These are phyloP conservation scores for Drosophila nebulosa DNA, from an alignment of 1,140 invertebrate genomes.

Conservation along the genomic window DNA sequence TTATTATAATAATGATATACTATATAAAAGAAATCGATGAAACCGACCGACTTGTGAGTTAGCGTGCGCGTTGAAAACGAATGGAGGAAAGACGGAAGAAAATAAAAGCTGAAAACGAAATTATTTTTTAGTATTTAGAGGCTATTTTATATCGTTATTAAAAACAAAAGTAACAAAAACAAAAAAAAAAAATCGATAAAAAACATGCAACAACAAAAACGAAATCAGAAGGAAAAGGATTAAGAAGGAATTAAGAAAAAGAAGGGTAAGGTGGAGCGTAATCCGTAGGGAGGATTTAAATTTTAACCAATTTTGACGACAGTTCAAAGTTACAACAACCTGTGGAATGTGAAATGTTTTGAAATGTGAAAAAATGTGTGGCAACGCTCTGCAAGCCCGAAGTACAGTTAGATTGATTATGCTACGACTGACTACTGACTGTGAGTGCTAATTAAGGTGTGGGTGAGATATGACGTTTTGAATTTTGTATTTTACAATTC, in stretches of 20 bases:
- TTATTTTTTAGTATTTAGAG: slow-evolving; percentile 80
- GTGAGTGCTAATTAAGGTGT: neutral
- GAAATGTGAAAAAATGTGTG: neutral
- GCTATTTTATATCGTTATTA: slow-evolving; percentile 79
- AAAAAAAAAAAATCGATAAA: slow-evolving; percentile 13
- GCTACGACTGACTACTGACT: neutral
- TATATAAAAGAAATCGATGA: slow-evolving; percentile 10
- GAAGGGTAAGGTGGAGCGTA: neutral
- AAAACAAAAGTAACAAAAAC: slow-evolving; percentile 37
- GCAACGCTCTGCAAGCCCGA: neutral
- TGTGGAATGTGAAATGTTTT: neutral
- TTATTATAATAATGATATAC: slow-evolving; percentile 6
- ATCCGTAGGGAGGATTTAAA: neutral
- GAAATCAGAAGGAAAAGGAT: slow-evolving; percentile 6
- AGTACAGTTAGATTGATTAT: neutral
- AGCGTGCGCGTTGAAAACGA: slow-evolving; percentile 74
- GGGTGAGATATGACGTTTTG: neutral
- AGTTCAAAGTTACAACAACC: no score
- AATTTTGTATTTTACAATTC: neutral
- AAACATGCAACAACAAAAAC: slow-evolving; percentile 13
- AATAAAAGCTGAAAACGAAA: slow-evolving; percentile 53
- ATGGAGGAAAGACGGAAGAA: slow-evolving; percentile 24
- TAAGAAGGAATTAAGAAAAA: neutral
- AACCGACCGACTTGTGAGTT: slow-evolving; percentile 47
- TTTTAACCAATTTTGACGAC: neutral